Conservation (phyloP, 2,113 vertebrate species). For the Dunckerocampus dactyliophorus region DNA sequence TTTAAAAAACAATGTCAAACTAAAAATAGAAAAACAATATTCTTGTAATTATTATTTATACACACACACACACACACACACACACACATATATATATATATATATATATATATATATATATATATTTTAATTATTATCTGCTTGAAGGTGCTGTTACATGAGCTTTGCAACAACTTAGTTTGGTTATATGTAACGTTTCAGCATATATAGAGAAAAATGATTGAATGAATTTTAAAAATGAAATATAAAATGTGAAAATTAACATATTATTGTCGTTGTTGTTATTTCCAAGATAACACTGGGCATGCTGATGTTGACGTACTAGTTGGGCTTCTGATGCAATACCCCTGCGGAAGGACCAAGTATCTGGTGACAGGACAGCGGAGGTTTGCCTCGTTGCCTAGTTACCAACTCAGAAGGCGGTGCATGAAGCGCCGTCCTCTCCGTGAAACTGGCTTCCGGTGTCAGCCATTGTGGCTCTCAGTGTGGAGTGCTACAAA, state of each 20-base stretch:
- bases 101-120: too few species aligned
- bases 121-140: too few species aligned
- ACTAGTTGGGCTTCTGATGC: constrained; percentile 76
- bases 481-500: accelerated
- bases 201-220: too few species aligned
- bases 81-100: too few species aligned
- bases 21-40: too few species aligned
- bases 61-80: too few species aligned
- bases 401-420: constrained; percentile 68
- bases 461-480: constrained; percentile 65
- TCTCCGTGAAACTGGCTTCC: constrained; percentile 38
- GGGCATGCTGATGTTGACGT: constrained; percentile 1
- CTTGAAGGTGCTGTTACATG: too few species aligned
- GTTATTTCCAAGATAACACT: not conserved
- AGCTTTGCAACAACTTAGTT: too few species aligned
- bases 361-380: constrained; percentile 42
- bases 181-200: too few species aligned
- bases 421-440: constrained; percentile 38
- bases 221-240: too few species aligned
- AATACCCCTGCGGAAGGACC: constrained; percentile 71
- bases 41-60: too few species aligned
- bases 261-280: not conserved
- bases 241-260: not conserved
- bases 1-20: too few species aligned
- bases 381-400: constrained; percentile 72